Evolutionary conservation across 2,888 invertebrate species (phyloP).

Genomic region (Tiliacea citrago): DNA sequence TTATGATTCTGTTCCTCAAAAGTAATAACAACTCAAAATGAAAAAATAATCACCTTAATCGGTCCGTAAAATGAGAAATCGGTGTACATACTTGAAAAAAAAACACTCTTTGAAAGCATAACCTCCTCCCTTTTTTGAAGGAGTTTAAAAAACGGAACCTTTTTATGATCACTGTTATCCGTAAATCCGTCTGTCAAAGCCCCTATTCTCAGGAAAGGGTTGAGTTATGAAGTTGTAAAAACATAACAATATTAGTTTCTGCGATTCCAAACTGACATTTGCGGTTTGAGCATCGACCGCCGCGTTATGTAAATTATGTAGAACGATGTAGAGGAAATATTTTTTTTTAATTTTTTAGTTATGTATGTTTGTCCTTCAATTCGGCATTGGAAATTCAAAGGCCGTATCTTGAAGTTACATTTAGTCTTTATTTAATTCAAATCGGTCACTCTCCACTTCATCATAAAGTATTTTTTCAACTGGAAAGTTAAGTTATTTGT

Average conservation of each 20-base stretch:
- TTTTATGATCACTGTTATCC: no score
- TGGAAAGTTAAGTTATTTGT: not conserved
- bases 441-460: not conserved
- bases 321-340: no score
- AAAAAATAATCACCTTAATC: not conserved
- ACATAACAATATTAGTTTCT: not conserved
- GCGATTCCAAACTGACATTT: not conserved
- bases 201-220: not conserved
- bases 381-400: not conserved
- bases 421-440: not conserved
- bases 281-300: not conserved
- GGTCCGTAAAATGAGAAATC: not conserved
- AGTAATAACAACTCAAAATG: not conserved
- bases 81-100: not conserved
- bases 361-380: not conserved
- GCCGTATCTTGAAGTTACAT: not conserved
- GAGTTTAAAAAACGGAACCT: not conserved
- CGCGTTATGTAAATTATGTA: not conserved
- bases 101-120: no score
- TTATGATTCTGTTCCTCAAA: not conserved
- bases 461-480: not conserved
- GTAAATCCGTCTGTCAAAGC: not conserved
- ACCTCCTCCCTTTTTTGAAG: not conserved
- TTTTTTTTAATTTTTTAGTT: not conserved
- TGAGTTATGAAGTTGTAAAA: not conserved